Conservation (phyloP, 2,888 invertebrate species). For the Tetrapedia diversipes region DNA sequence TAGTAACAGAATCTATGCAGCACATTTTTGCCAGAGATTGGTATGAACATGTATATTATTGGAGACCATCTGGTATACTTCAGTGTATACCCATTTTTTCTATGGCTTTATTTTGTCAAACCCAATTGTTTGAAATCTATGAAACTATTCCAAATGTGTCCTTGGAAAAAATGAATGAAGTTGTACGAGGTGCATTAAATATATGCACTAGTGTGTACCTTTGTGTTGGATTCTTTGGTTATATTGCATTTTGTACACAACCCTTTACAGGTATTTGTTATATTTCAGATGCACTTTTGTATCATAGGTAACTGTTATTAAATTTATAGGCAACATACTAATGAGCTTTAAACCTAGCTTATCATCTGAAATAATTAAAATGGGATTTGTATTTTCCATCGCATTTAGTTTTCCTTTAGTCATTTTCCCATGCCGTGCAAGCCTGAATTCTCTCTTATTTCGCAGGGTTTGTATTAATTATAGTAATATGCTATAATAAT, state of each 20-base stretch:
- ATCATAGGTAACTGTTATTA: constrained; percentile 8
- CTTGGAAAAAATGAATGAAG: constrained; percentile 93
- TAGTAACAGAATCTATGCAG: constrained; percentile 90
- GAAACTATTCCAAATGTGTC: constrained; percentile 94
- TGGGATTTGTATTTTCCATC: constrained; percentile 96
- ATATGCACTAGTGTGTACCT: constrained; percentile 96
- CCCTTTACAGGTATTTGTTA: constrained; percentile 87
- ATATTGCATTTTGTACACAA: constrained; percentile 93
- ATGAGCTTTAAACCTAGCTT: constrained; percentile 92
- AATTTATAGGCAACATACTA: constrained; percentile 92
- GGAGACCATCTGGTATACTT: constrained; percentile 93
- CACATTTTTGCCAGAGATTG: constrained; percentile 90
- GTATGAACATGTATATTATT: constrained; percentile 88
- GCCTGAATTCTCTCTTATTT: constrained; percentile 95
- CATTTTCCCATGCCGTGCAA: constrained; percentile 97
- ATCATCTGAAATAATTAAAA: constrained; percentile 94
- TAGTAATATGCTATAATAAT: constrained; percentile 85
- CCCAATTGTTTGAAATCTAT: constrained; percentile 97
- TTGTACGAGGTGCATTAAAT: constrained; percentile 94
- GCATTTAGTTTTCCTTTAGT: constrained; percentile 98
- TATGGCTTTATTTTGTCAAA: constrained; percentile 98
- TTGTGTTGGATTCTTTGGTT: constrained; percentile 96
- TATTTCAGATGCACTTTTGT: background rate
- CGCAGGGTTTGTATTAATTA: constrained; percentile 86
- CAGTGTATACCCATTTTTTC: constrained; percentile 98